Percentiles rank a stretch among this genome's conserved stretches.
These are phyloP conservation scores for Hypomecis atomaria DNA, from an alignment of 2,888 invertebrate species.

Conservation along the genomic window DNA sequence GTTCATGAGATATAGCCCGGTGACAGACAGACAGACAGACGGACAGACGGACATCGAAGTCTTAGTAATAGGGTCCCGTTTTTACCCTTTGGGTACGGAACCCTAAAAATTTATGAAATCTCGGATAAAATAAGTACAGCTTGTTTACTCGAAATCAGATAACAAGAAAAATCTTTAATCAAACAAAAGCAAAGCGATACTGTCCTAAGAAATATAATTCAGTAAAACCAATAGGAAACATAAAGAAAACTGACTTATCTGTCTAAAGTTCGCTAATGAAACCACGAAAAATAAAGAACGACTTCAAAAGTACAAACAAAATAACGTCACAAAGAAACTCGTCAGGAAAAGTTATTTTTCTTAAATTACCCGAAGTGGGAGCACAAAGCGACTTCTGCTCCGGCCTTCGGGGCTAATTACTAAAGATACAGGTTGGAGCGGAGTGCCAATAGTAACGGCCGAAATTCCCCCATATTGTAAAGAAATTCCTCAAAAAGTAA, in stretches of 20 bases:
- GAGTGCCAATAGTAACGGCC: too few relatives aligned
- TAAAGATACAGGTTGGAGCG: conserved; percentile 16
- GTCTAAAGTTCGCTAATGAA: conserved; percentile 1
- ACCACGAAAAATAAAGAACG: conserved; percentile 8
- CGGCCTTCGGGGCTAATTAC: conserved; percentile 62
- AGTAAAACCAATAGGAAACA: background rate
- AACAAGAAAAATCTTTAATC: too few relatives aligned
- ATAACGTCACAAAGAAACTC: conserved; percentile 28
- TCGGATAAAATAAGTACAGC: too few relatives aligned
- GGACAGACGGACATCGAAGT: too few relatives aligned
- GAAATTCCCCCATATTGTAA: too few relatives aligned
- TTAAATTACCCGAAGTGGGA: conserved; percentile 51
- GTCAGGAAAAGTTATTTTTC: conserved; percentile 50
- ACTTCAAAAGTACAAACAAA: conserved; percentile 29
- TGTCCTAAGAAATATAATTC: background rate
- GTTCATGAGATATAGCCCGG: too few relatives aligned
- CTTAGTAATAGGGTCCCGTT: too few relatives aligned
- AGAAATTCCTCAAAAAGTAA: too few relatives aligned
- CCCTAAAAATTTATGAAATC: too few relatives aligned
- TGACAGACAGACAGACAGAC: too few relatives aligned
- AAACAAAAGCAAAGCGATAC: background rate
- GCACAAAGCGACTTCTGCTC: conserved; percentile 45
- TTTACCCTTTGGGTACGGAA: too few relatives aligned
- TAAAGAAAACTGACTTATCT: conserved; percentile 11
- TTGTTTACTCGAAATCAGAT: too few relatives aligned